Conservation (phyloP, 2,888 invertebrate species). For the Rapana venosa region DNA sequence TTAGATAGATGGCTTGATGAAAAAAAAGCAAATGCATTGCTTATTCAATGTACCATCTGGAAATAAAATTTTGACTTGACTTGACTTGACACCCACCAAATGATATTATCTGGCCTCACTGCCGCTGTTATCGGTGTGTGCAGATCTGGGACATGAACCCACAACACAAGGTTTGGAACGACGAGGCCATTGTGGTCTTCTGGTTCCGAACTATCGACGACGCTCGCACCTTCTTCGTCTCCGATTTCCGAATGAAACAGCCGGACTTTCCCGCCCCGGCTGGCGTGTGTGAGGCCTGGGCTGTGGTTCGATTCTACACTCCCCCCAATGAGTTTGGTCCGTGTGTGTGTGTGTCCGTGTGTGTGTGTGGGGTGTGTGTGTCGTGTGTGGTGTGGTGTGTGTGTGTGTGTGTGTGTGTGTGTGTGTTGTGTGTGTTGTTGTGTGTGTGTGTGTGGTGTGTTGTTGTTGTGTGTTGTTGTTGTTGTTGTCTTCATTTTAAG, state of each 20-base stretch:
- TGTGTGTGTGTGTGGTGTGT: background rate
- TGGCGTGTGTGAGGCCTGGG: slow-evolving; percentile 54
- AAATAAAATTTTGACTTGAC: no score
- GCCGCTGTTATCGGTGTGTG: background rate
- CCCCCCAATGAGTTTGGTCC: slow-evolving; percentile 42
- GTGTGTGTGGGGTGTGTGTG: slow-evolving; percentile 22
- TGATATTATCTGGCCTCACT: no score
- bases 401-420: background rate
- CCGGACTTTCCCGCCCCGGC: slow-evolving; percentile 59
- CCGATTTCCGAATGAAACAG: slow-evolving; percentile 57
- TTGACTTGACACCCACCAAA: no score
- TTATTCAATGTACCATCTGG: no score
- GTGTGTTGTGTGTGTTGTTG: background rate
- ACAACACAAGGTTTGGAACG: slow-evolving; percentile 39
- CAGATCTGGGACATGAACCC: slow-evolving; percentile 49
- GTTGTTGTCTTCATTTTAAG: background rate
- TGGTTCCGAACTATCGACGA: slow-evolving; percentile 55
- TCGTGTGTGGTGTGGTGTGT: slow-evolving; percentile 1
- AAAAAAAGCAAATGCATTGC: no score
- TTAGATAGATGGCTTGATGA: no score
- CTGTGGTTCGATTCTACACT: slow-evolving; percentile 48
- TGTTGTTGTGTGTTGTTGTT: background rate
- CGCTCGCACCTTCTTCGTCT: slow-evolving; percentile 57
- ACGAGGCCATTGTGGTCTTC: slow-evolving; percentile 57
- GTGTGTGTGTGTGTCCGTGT: background rate